Base-by-base conservation (phyloP, 2,888 invertebrate species). In the Sphaerophoria taeniata region DNA sequence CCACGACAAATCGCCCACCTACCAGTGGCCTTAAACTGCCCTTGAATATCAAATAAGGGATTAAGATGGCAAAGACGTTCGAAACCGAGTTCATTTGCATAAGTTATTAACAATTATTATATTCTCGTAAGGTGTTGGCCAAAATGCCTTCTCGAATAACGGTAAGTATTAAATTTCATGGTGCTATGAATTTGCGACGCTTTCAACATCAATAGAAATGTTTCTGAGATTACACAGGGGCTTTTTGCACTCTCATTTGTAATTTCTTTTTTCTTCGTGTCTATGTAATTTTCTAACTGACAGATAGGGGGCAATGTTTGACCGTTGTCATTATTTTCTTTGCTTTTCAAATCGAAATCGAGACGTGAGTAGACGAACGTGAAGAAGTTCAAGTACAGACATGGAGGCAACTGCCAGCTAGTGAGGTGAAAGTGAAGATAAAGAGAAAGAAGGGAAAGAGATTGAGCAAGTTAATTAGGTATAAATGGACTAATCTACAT, bases 401-500 rank as follows among this genome's bases (percentile, higher is more conserved):
- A 7, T 39, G 6, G 4, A 6, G 55, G 33, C 45, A 6, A 36
- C 34, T 56, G 33, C 43, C 12, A 31, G 24, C 45, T 45, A 7
- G 9, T 39, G 11, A 11, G 75, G 84, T 75, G 80, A 84, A 84
- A 84, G 84, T 79, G 55, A 75, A 53, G 67, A 9, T 0, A 6
- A 4, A n/a, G 55, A 34, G 14, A 0, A 3, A 51, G 3, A 14
- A 16, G 16, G 2, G 16, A 4, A 72, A 71, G 53, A 72, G 60
- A 47, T 39, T 6, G 0, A 65, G 34, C 16, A 39, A 39, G 39
- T 39, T 60, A 12, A 3, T 67, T 49, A 24, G 56, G 53, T 79
- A 56, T 79, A 71, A 53, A n/a, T 67, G 70, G 83, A 36, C 51
- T 73, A 85, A 85, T 85, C 81, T 81, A 55, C 63, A 81, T 81